Evolutionary conservation across 2,113 vertebrate genomes (phyloP), one percentile per base, ranked within the genome.

Genomic region (Dascyllus trimaculatus): DNA sequence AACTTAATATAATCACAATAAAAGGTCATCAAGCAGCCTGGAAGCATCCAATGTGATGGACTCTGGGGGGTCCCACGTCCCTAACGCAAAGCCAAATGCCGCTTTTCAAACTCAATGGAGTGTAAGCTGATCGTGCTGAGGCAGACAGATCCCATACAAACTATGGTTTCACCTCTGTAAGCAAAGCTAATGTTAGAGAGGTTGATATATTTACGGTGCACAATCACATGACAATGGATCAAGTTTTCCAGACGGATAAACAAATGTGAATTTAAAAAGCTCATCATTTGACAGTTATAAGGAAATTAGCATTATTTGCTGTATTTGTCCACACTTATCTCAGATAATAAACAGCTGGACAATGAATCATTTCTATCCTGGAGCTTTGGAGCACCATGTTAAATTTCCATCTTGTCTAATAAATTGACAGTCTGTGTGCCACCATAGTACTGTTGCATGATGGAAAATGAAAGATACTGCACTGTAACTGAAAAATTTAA

Each of bases 61-160:
- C 64, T 59, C 56, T 21, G 52, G 86, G 79, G 71, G 70, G 68
- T 85, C 91, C 61, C 69, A 56, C 86, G 67, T 93, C 88, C 72
- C 62, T 87, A 91, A 93, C 92, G 93, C 94, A 92, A 89, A 88
- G 90, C 91, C 85, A 93, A 95, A 94, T 91, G 18, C 89, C 61
- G 59, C 92, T 75, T 91, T 95, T 95, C 73, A 92, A 76, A 85
- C 29, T 91, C 93, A 94, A 91, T 93, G 89, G 93, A 84, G 91
- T 95, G 94, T 93, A 88, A 92, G 69, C 10, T 91, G 76, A 95
- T 96, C 95, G 82, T 92, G 97, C 96, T 96, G 92, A 89, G 90
- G 86, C 88, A 69, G 75, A 91, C 95, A 93, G 56, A 95, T 94
- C 91, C 89, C 80, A 95, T 92, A 92, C 92, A 95, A 93, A 94